These are phyloP conservation scores for Kryptopterus vitreolus DNA, from an alignment of 2,797 vertebrate genomes.

Conservation along the genomic window DNA sequence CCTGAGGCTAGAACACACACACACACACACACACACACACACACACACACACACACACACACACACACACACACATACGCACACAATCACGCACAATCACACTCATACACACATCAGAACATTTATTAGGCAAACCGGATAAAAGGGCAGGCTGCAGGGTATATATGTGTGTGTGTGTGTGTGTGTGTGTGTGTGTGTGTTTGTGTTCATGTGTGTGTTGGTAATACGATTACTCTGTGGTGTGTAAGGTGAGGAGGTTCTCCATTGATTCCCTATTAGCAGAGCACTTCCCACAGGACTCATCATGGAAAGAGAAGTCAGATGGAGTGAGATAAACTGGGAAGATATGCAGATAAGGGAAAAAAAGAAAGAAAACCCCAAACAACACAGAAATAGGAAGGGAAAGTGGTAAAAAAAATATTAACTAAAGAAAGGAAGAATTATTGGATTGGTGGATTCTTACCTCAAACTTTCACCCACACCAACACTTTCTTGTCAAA, in stretches of 20 bases:
- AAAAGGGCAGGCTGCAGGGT: conserved; percentile 13
- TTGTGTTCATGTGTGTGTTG: conserved; percentile 19
- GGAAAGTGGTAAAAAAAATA: conserved; percentile 5
- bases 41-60: conserved; percentile 38
- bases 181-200: not conserved
- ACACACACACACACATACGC: conserved; percentile 23
- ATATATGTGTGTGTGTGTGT: not conserved
- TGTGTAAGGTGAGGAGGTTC: conserved; percentile 68
- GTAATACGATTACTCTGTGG: conserved; percentile 46
- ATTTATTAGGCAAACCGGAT: conserved; percentile 34
- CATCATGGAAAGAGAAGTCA: conserved; percentile 69
- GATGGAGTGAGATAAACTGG: conserved; percentile 53
- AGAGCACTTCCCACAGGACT: conserved; percentile 71
- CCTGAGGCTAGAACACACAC: conserved; percentile 61
- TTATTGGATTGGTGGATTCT: conserved; percentile 21
- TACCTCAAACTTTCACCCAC: conserved; percentile 22
- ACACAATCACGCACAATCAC: not conserved
- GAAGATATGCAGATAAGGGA: not conserved
- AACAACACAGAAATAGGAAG: conserved; percentile 16
- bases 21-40: conserved; percentile 40
- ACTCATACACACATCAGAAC: conserved; percentile 10
- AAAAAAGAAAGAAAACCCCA: not conserved
- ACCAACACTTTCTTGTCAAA: conserved; percentile 19
- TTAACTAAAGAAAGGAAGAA: not conserved
- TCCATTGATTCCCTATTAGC: conserved; percentile 79